Evolutionary conservation across 1,140 invertebrate genomes (phyloP), one percentile per base, ranked within the genome.

Genomic region (Laupala kohalensis): DNA sequence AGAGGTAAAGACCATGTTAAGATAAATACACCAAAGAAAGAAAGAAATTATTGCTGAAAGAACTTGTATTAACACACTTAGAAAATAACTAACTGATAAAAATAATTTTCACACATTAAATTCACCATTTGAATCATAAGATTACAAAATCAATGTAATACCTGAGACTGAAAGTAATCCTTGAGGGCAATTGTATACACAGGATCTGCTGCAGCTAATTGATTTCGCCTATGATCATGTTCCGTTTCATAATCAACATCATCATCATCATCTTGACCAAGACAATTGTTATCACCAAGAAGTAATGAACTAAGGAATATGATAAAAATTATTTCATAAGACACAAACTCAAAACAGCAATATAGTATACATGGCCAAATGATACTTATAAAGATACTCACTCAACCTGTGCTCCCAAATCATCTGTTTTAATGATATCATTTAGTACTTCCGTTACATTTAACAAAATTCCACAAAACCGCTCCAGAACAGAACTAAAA

Each of bases 381-480:
- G 24, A 68, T 9, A 23, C 25, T 24, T 19, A 25, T 0, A n/a
- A 2, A 64, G 26, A 28, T 64, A 67, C 88, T 89, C 83, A 92
- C 90, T 92, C 89, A 64, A 87, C 79, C 76, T 85, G 84, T 75
- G 78, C 79, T 19, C 87, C 87, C 73, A 83, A 85, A 19, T 92
- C 89, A 76, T 92, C 90, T 68, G 83, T 84, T 77, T 86, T 88
- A 77, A 87, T 90, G 67, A 97, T 87, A 79, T 97, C 95, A 81
- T 95, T 92, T 63, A 97, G 80, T 6, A 92, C 88, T 82, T 95
- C 92, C 28, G 91, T 86, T 75, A 96, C 87, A 76, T 89, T 87
- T 64, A 89, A 82, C 74, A 96, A 85, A 67, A 95, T 92, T 24
- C 84, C 84, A 69, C 87, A 86, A 80, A 95, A 91, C 71, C 89